These are phyloP conservation scores for Mionectes macconnelli DNA, from an alignment of 2,113 vertebrate species.

Conservation along the genomic window DNA sequence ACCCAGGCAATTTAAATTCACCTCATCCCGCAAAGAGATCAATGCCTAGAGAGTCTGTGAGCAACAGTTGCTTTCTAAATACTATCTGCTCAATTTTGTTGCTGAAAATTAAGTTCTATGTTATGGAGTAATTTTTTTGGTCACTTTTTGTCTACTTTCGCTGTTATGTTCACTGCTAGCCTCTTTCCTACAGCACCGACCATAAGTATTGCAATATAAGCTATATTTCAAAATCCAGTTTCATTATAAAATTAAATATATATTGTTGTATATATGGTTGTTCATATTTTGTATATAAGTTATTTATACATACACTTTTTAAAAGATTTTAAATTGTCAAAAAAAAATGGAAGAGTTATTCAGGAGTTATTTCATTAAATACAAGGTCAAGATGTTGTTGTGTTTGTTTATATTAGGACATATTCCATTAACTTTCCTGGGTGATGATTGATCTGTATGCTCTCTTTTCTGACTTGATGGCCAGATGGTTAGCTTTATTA, in stretches of 20 bases:
- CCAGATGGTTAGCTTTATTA: slow-evolving; percentile 47
- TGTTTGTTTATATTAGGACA: background rate
- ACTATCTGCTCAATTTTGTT: background rate
- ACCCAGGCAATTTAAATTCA: background rate
- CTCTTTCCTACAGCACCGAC: background rate
- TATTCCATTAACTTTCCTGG: background rate
- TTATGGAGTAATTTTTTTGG: background rate
- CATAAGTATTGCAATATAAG: background rate
- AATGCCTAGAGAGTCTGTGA: background rate
- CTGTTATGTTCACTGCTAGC: rapidly evolving
- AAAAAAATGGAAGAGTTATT: slow-evolving; percentile 2
- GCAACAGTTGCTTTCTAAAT: background rate
- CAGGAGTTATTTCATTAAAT: slow-evolving; percentile 44
- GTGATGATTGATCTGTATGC: slow-evolving; percentile 21
- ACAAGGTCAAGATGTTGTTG: slow-evolving; percentile 16
- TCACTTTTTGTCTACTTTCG: background rate
- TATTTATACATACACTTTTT: background rate
- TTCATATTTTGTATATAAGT: background rate
- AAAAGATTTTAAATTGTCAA: background rate
- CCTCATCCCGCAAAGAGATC: background rate
- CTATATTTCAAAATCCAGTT: background rate
- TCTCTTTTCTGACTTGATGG: slow-evolving; percentile 14
- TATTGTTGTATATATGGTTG: background rate
- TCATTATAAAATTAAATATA: background rate
- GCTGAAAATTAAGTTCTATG: background rate